Percentiles rank a stretch among this genome's conserved stretches.
phyloP scores from a whole-genome alignment of 2,113 vertebrate species.

The Paracanthobrama guichenoti region DNA sequence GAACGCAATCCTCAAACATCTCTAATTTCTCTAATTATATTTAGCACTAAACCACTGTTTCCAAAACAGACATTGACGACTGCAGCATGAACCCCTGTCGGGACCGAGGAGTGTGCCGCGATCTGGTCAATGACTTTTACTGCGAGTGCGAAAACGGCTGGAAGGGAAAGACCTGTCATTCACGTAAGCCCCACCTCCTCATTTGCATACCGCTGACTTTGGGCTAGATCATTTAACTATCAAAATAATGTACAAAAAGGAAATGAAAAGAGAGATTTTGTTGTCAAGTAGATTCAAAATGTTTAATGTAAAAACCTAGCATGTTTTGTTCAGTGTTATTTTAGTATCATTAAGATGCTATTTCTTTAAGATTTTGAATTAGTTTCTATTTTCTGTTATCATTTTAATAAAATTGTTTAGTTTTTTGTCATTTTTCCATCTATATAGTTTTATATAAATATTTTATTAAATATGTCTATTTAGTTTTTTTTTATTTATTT shows the following conservation, averaged over 20 bases:
- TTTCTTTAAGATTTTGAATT: no score
- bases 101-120: conserved; percentile 84
- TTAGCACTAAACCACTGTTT: background rate
- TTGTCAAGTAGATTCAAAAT: background rate
- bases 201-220: background rate
- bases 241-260: background rate
- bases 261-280: background rate
- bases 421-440: no score
- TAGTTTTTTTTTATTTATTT: no score
- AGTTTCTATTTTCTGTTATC: no score
- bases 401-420: no score
- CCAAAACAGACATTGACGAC: conserved; percentile 84
- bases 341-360: no score
- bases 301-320: background rate
- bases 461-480: no score
- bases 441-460: no score
- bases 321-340: background rate
- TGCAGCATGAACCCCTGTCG: conserved; percentile 85
- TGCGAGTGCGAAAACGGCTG: conserved; percentile 91
- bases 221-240: background rate
- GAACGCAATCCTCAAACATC: background rate
- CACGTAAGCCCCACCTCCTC: conserved; percentile 76
- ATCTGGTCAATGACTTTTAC: conserved; percentile 90
- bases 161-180: conserved; percentile 93
- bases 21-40: background rate